These are phyloP conservation scores for Chaetorhynchus papuensis DNA, from an alignment of 2,113 vertebrate species.

Conservation along the genomic window DNA sequence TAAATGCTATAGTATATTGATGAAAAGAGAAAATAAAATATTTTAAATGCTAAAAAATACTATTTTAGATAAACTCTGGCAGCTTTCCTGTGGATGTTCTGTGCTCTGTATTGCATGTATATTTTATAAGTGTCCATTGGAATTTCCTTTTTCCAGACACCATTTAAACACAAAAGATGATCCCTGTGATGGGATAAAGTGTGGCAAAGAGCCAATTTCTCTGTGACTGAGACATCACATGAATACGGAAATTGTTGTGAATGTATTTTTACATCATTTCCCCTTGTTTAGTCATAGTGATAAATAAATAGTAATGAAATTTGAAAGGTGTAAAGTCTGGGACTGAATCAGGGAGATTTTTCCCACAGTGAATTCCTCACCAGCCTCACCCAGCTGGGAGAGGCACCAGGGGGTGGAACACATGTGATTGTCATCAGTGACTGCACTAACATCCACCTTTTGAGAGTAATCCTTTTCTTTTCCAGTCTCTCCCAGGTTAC, in stretches of 20 bases:
- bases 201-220: not conserved
- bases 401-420: no score
- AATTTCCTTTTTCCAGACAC: not conserved
- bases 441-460: not conserved
- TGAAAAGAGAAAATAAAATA: not conserved
- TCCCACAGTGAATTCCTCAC: not conserved
- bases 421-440: not conserved
- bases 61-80: not conserved
- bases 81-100: not conserved
- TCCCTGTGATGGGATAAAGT: not conserved
- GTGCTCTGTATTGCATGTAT: fast-evolving
- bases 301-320: not conserved
- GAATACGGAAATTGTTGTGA: not conserved
- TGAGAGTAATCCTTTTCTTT: not conserved
- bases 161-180: not conserved
- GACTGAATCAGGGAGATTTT: not conserved
- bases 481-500: constrained; percentile 82
- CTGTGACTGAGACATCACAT: not conserved
- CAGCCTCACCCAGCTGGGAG: not conserved
- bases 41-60: not conserved
- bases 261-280: not conserved
- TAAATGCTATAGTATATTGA: not conserved
- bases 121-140: not conserved
- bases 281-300: not conserved
- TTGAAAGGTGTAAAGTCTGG: not conserved